Conservation (phyloP, 2,797 vertebrate species). For the Alectoris magna region DNA sequence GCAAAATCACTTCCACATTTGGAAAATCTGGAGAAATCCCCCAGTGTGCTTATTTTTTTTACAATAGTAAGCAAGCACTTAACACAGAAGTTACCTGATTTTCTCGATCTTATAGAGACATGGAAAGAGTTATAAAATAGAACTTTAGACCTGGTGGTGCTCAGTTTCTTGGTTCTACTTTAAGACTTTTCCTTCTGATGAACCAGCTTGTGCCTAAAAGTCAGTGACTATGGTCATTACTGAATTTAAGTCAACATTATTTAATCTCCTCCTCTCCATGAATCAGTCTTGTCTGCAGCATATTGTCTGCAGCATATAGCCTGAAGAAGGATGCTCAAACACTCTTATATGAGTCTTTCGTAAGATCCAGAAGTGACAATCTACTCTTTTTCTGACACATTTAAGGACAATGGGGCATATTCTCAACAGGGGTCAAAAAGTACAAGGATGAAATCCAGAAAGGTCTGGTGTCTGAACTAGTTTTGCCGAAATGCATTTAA, state of each 20-base stretch:
- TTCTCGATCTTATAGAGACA: neutral
- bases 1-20: neutral
- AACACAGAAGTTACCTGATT: neutral
- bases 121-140: neutral
- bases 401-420: neutral
- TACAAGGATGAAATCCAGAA: neutral
- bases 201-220: neutral
- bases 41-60: neutral
- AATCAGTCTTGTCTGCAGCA: neutral
- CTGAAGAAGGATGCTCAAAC: neutral
- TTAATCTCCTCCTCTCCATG: neutral
- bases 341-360: neutral
- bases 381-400: neutral
- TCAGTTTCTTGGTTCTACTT: neutral
- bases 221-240: rapidly evolving
- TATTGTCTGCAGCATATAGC: neutral
- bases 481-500: neutral
- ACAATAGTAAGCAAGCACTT: neutral
- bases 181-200: neutral
- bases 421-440: neutral
- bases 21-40: neutral
- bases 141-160: neutral
- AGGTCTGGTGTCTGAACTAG: neutral
- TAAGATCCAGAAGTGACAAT: neutral
- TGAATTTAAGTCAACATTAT: neutral